Evolutionary conservation across 2,113 vertebrate genomes (phyloP).

Genomic region (Cyanistes caeruleus): DNA sequence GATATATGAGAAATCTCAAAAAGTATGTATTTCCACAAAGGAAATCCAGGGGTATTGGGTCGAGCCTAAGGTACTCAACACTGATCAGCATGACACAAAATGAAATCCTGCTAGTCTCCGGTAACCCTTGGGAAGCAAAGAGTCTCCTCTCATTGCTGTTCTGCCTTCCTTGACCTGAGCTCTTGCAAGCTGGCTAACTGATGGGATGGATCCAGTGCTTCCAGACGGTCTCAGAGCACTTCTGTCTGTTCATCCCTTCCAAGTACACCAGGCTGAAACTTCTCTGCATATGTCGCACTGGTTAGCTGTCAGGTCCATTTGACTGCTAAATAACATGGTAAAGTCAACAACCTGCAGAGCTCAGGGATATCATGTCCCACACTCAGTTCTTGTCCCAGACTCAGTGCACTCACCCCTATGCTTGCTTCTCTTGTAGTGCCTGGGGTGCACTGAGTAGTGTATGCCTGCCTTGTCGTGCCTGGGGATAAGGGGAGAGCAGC

Average conservation of each 20-base stretch:
- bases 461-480: neutral
- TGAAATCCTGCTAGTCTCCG: neutral
- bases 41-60: neutral
- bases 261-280: neutral
- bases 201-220: neutral
- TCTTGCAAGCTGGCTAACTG: neutral
- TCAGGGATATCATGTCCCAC: neutral
- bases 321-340: neutral
- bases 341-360: neutral
- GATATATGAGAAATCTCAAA: neutral
- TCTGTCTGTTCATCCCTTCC: neutral
- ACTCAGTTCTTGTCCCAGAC: neutral
- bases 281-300: neutral
- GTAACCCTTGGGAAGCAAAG: neutral
- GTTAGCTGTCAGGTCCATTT: neutral
- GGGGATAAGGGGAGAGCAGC: neutral
- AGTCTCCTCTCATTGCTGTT: neutral
- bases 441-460: neutral
- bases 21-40: neutral
- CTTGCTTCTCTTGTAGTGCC: neutral
- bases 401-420: neutral
- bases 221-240: neutral
- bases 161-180: neutral
- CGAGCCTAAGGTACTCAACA: neutral
- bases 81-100: neutral